Conservation (phyloP, 2,113 vertebrate genomes). For the Tychaedon coryphoeus region DNA sequence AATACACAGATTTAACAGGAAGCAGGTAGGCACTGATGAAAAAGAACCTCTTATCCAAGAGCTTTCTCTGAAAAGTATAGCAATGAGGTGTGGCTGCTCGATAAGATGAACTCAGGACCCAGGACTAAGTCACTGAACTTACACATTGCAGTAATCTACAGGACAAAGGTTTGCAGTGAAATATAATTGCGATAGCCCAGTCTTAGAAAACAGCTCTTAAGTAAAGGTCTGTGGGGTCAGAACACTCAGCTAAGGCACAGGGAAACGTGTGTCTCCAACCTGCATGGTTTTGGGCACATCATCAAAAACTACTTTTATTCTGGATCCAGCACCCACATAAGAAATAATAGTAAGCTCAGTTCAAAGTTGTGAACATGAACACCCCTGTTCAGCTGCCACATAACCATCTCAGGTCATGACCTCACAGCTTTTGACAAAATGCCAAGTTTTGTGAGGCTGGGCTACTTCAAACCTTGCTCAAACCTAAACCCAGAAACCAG, state of each 20-base stretch:
- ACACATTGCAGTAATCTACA: not conserved
- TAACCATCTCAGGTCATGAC: not conserved
- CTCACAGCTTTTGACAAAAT: not conserved
- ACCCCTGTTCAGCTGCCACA: not conserved
- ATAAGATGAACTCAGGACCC: not conserved
- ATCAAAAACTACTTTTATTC: not conserved
- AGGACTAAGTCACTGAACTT: not conserved
- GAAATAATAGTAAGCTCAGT: not conserved
- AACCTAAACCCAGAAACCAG: not conserved
- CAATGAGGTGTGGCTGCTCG: rapidly evolving
- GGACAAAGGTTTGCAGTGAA: conserved; percentile 46
- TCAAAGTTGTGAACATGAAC: not conserved
- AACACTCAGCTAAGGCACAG: not conserved
- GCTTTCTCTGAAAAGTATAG: not conserved
- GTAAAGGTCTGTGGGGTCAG: not conserved
- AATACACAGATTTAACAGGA: not conserved
- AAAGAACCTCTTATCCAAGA: not conserved
- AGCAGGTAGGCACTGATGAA: not conserved
- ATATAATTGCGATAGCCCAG: not conserved
- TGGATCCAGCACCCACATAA: not conserved
- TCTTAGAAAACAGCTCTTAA: not conserved
- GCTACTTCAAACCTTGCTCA: not conserved
- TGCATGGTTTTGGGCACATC: not conserved
- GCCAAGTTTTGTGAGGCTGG: not conserved
- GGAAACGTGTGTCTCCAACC: not conserved